phyloP scores from a whole-genome alignment of 2,888 invertebrate genomes.

The Calephelis perditalis region DNA sequence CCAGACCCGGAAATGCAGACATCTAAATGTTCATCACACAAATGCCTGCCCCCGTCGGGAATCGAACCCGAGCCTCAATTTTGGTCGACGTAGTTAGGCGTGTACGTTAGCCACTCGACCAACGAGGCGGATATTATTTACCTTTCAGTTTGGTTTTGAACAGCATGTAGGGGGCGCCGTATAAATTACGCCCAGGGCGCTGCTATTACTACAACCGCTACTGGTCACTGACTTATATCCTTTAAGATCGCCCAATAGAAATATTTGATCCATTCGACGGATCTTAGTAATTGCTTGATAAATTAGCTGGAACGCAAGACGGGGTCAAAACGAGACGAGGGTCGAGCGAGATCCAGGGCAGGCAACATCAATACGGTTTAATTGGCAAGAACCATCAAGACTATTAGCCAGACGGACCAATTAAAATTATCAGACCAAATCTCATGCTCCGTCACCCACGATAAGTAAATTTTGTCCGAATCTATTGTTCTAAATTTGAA shows the following conservation, averaged over 20 bases:
- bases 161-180: too few species aligned
- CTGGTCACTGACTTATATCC: not conserved
- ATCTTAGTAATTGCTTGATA: conserved; percentile 71
- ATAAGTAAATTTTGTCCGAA: conserved; percentile 18
- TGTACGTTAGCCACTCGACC: too few species aligned
- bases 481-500: conserved; percentile 16
- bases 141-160: too few species aligned
- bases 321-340: conserved; percentile 71
- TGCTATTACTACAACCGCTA: too few species aligned
- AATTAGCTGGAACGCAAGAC: conserved; percentile 63
- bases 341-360: conserved; percentile 59
- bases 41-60: too few species aligned
- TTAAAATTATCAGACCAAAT: conserved; percentile 57
- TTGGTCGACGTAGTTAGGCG: too few species aligned
- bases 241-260: conserved; percentile 34
- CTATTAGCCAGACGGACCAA: conserved; percentile 57
- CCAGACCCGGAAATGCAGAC: too few species aligned
- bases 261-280: conserved; percentile 42
- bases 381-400: conserved; percentile 67
- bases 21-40: too few species aligned
- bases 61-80: too few species aligned
- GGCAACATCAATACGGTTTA: conserved; percentile 71
- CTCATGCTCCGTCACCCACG: conserved; percentile 25
- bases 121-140: too few species aligned
- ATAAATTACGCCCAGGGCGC: too few species aligned